Percentiles rank a stretch among this genome's conserved stretches.
Evolutionary conservation across 2,113 vertebrate species (phyloP).

Genomic region (Lontra canadensis): DNA sequence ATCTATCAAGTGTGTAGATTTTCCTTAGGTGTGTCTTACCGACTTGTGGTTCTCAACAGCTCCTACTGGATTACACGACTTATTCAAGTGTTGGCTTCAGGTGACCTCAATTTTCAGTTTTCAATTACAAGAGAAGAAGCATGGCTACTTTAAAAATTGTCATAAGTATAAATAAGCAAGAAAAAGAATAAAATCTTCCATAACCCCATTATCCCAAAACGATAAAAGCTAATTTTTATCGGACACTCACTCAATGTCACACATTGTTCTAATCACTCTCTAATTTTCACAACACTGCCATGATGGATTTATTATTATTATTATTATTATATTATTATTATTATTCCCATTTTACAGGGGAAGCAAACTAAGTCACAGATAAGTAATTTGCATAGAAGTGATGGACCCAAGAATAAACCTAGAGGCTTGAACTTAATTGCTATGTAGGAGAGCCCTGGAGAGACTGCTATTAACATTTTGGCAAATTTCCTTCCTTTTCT

Average conservation of each 20-base stretch:
- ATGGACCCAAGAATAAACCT: background rate
- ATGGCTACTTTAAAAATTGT: background rate
- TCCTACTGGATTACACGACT: background rate
- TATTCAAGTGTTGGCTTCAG: background rate
- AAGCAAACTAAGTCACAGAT: background rate
- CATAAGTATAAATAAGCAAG: background rate
- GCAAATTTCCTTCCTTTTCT: background rate
- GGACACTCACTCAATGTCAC: background rate
- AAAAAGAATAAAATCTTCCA: background rate
- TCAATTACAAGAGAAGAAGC: background rate
- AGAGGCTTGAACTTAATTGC: background rate
- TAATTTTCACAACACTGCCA: background rate
- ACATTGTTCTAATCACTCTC: background rate
- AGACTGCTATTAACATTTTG: background rate
- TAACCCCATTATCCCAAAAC: background rate
- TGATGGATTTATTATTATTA: background rate
- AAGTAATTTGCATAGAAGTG: background rate
- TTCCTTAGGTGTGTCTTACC: background rate
- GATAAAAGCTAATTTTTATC: background rate
- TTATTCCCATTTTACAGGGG: background rate
- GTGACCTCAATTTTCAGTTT: background rate
- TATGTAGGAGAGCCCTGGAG: background rate
- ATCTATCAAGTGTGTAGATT: background rate
- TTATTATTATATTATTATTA: background rate
- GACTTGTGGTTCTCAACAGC: background rate